Evolutionary conservation across 37 sponge, comb jelly and placozoan genomes (phyloP).

Genomic region (Beroe ovata): DNA sequence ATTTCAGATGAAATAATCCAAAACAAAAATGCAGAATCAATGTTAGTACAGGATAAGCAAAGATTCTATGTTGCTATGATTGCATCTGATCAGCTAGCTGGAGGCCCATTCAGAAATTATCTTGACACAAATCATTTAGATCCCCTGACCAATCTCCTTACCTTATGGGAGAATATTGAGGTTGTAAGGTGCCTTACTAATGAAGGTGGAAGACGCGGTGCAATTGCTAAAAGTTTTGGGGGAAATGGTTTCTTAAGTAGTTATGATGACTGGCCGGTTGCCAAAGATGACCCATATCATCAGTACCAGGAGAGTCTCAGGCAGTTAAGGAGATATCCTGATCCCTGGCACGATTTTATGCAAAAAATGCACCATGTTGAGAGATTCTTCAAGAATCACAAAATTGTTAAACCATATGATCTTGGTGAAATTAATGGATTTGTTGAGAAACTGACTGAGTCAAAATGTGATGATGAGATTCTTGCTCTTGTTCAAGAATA

Average conservation of each 20-base stretch:
- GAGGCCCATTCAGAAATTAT: constrained; percentile 57
- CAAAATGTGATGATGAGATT: constrained; percentile 43
- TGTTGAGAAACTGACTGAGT: background rate
- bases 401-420: constrained; percentile 2
- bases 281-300: constrained; percentile 41
- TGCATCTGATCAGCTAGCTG: constrained; percentile 44
- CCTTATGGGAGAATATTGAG: constrained; percentile 32
- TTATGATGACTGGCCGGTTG: constrained; percentile 58
- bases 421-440: background rate
- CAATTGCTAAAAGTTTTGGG: constrained; percentile 45
- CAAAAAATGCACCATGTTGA: background rate
- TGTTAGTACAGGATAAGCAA: constrained; percentile 18
- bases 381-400: background rate
- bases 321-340: constrained; percentile 22
- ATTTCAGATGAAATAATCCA: constrained; percentile 53
- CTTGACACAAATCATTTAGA: background rate
- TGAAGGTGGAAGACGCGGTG: constrained; percentile 49
- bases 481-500: constrained; percentile 48
- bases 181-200: constrained; percentile 9
- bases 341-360: background rate
- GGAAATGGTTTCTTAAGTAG: constrained; percentile 53
- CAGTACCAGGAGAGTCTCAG: constrained; percentile 40
- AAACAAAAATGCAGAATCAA: constrained; percentile 24
- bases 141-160: background rate
- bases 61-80: constrained; percentile 28